phyloP scores from a whole-genome alignment of 2,797 vertebrate species.

The Gila robusta region DNA sequence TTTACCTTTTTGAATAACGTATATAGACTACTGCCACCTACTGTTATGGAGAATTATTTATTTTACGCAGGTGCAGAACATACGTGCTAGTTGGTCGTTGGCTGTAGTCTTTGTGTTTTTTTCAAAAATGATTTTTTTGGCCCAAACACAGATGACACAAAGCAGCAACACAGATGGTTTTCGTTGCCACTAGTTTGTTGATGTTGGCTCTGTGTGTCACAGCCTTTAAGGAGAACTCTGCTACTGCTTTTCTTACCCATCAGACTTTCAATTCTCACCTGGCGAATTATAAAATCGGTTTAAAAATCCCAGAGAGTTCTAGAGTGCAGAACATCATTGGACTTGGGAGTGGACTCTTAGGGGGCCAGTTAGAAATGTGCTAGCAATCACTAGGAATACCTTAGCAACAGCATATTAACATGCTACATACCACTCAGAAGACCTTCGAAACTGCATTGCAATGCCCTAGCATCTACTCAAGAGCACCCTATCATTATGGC shows the following conservation, averaged over 20 bases:
- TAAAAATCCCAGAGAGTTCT: background rate
- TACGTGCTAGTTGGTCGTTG: background rate
- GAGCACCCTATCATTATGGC: background rate
- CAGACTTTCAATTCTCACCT: background rate
- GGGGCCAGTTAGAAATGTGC: background rate
- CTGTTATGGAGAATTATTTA: background rate
- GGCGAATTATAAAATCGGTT: background rate
- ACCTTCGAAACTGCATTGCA: background rate
- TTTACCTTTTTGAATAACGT: background rate
- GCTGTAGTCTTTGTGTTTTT: background rate
- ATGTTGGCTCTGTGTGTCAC: background rate
- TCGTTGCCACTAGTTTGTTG: background rate
- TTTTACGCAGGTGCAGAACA: background rate
- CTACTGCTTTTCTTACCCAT: slow-evolving; percentile 2
- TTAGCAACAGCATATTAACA: background rate
- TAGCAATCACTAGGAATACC: background rate
- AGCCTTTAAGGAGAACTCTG: slow-evolving; percentile 5
- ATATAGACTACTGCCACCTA: background rate
- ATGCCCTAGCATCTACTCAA: background rate
- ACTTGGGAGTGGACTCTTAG: background rate
- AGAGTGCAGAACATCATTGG: background rate
- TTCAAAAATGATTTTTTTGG: background rate
- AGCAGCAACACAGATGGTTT: background rate
- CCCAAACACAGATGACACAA: background rate
- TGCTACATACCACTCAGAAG: background rate